Percentiles rank a stretch among this genome's conserved stretches.
Conservation (phyloP, 2,888 invertebrate species). For the Pardosa pseudoannulata region DNA sequence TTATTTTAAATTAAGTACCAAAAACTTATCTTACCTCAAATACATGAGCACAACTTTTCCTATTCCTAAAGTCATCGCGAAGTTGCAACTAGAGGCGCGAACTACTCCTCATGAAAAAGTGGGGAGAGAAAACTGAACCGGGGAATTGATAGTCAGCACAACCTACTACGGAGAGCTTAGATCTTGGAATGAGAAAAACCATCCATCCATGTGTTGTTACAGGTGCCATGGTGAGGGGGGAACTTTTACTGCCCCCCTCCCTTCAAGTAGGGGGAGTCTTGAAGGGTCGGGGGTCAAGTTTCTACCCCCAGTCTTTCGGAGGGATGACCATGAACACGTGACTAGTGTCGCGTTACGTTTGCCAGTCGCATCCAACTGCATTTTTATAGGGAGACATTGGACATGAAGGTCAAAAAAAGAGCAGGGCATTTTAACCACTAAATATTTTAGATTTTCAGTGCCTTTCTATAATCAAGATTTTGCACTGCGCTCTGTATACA, state of each 20-base stretch:
- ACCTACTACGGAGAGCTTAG: neutral
- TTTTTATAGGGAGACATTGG: too few species aligned
- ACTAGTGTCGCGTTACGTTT: neutral
- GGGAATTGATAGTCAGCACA: neutral
- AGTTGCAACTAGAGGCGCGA: neutral
- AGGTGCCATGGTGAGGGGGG: constrained; percentile 36
- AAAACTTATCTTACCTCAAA: constrained; percentile 14
- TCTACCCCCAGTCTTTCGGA: neutral
- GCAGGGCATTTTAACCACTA: too few species aligned
- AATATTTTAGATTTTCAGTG: too few species aligned
- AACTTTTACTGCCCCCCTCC: neutral
- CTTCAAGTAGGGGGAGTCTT: constrained; percentile 11
- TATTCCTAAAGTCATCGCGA: neutral
- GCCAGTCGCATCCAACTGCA: too few species aligned
- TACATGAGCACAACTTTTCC: constrained; percentile 1
- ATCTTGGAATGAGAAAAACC: neutral
- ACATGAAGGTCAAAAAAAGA: too few species aligned
- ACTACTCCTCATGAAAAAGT: neutral
- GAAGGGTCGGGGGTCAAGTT: constrained; percentile 37
- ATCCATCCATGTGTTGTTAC: constrained; percentile 46
- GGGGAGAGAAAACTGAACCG: neutral
- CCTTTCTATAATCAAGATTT: too few species aligned
- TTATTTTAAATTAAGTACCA: too few species aligned
- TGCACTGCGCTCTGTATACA: too few species aligned
- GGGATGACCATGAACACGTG: neutral